A percentile compares a stretch with the other conserved stretches of the same genome.
Conservation (phyloP, 92 coral and sea anemone genomes). For the Scolanthus callimorphus region DNA sequence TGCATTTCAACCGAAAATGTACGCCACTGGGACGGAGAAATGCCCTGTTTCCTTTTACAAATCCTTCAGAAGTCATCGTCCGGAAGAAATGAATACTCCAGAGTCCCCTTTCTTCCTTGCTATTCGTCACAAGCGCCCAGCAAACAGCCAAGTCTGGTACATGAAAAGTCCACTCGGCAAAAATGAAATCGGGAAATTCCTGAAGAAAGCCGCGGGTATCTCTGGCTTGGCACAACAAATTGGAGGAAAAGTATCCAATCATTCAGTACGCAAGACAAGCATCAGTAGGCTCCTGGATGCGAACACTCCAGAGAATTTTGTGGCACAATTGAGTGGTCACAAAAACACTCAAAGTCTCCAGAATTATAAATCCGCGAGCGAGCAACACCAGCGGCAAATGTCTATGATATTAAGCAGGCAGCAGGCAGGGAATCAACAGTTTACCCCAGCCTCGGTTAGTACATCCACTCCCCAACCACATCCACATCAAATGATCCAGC, state of each 20-base stretch:
- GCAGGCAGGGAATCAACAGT: background rate
- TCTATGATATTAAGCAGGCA: background rate
- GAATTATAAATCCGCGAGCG: background rate
- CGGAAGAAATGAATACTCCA: slow-evolving; percentile 42
- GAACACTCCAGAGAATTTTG: slow-evolving; percentile 18
- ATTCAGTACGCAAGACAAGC: slow-evolving; percentile 44
- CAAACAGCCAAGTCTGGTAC: slow-evolving; percentile 26
- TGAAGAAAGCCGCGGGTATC: slow-evolving; percentile 27
- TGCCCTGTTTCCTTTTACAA: slow-evolving; percentile 43
- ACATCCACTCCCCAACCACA: background rate
- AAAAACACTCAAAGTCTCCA: slow-evolving; percentile 5
- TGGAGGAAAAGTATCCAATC: slow-evolving; percentile 20
- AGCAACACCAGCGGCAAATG: slow-evolving; percentile 6
- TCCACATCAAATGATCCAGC: background rate
- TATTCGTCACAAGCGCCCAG: slow-evolving; percentile 21
- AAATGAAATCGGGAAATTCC: slow-evolving; percentile 42
- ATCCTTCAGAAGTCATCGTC: slow-evolving; percentile 41
- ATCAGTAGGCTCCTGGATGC: slow-evolving; percentile 33
- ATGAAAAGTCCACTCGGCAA: slow-evolving; percentile 53
- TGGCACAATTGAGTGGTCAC: slow-evolving; percentile 23
- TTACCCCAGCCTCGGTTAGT: background rate
- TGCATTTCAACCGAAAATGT: slow-evolving; percentile 41
- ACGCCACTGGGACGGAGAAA: slow-evolving; percentile 39
- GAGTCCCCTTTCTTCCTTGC: slow-evolving; percentile 50
- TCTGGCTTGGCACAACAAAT: slow-evolving; percentile 15